phyloP scores from a whole-genome alignment of 2,888 invertebrate species.

The Ormyrus thymus region DNA sequence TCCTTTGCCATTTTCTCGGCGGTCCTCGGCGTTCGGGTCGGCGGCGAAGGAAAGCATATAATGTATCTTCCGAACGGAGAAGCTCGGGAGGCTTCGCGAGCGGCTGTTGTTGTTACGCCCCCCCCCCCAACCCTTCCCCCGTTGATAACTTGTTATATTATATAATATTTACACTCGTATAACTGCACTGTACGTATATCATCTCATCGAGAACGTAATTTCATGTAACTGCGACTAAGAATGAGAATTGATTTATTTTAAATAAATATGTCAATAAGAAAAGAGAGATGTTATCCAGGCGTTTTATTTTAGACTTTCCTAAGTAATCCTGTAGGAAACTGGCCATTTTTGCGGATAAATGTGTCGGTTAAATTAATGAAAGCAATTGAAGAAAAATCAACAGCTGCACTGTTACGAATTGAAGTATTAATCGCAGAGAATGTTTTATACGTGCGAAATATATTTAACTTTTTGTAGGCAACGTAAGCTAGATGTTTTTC shows the following conservation, averaged over 20 bases:
- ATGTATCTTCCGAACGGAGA: background rate
- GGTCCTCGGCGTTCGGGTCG: slow-evolving; percentile 10
- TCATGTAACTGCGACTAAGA: slow-evolving; percentile 60
- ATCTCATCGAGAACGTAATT: slow-evolving; percentile 51
- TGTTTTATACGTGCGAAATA: too few species aligned
- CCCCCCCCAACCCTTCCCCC: too few species aligned
- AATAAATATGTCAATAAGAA: slow-evolving; percentile 57
- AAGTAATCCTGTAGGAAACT: background rate
- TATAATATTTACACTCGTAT: slow-evolving; percentile 37
- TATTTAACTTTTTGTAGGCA: too few species aligned
- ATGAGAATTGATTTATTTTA: slow-evolving; percentile 60
- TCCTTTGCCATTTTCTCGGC: slow-evolving; percentile 25
- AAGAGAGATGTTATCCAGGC: slow-evolving; percentile 20
- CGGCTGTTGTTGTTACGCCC: slow-evolving; percentile 11
- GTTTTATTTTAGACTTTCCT: background rate
- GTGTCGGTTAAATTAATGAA: too few species aligned
- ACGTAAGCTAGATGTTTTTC: too few species aligned
- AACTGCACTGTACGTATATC: slow-evolving; percentile 54
- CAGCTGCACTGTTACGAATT: too few species aligned
- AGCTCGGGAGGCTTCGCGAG: background rate
- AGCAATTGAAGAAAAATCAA: too few species aligned
- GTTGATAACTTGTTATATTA: slow-evolving; percentile 16
- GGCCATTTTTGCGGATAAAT: too few species aligned
- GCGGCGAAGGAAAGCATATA: background rate
- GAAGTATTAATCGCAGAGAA: too few species aligned